Conservation (phyloP, 2,113 vertebrate species). For the Todiramphus chloris region DNA sequence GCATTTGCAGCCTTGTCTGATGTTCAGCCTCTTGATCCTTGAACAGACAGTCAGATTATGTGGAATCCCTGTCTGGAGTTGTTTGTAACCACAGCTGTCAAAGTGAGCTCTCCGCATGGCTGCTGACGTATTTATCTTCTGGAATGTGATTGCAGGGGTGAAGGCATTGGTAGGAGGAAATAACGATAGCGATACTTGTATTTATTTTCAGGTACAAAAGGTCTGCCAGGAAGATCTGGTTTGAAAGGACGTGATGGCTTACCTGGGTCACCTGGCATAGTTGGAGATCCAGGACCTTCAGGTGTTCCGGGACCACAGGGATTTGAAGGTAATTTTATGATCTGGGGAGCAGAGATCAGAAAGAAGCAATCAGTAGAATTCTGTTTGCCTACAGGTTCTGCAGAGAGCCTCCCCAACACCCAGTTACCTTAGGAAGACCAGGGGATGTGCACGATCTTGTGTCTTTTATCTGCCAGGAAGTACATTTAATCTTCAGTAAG, state of each 20-base stretch:
- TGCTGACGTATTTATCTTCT: not conserved
- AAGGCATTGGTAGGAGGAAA: not conserved
- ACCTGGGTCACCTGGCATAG: constrained; percentile 75
- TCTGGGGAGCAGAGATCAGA: not conserved
- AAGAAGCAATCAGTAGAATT: not conserved
- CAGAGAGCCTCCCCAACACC: not conserved
- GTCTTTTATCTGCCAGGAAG: not conserved
- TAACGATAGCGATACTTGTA: not conserved
- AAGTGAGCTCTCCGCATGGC: not conserved
- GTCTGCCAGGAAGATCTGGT: constrained; percentile 79
- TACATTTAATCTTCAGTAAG: not conserved
- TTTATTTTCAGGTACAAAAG: constrained; percentile 82
- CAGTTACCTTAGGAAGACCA: not conserved
- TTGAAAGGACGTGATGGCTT: constrained; percentile 81
- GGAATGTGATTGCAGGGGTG: not conserved
- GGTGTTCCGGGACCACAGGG: constrained; percentile 85
- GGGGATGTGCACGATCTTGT: not conserved
- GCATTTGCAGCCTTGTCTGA: not conserved
- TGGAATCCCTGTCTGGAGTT: not conserved
- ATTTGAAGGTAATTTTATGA: constrained; percentile 77
- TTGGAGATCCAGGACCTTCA: constrained; percentile 81
- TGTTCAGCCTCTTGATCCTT: not conserved
- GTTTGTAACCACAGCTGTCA: not conserved
- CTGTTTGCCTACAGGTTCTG: not conserved
- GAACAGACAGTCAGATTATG: not conserved